Conservation (phyloP, 2,113 vertebrate genomes). For the Oryzias woworae region DNA sequence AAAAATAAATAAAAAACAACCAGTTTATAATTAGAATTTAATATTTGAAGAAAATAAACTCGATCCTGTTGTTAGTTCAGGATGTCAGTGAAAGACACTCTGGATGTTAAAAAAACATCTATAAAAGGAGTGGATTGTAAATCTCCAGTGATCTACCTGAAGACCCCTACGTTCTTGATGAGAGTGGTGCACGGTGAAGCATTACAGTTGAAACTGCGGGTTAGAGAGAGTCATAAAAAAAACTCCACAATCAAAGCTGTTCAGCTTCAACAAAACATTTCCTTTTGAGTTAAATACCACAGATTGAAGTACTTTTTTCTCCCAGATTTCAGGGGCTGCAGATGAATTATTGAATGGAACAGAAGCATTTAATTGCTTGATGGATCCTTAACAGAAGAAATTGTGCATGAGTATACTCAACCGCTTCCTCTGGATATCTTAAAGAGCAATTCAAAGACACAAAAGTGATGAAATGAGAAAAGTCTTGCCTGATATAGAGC, state of each 20-base stretch:
- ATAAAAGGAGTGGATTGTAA: too few relatives aligned
- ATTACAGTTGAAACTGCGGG: neutral
- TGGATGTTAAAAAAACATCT: too few relatives aligned
- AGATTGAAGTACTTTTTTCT: neutral
- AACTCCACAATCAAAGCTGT: slow-evolving; percentile 23
- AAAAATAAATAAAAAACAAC: too few relatives aligned
- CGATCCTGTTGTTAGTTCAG: too few relatives aligned
- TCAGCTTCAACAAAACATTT: neutral
- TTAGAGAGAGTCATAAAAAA: neutral
- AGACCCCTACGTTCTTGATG: neutral
- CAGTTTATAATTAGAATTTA: too few relatives aligned
- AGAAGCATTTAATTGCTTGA: slow-evolving; percentile 15
- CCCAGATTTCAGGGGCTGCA: neutral
- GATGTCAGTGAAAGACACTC: too few relatives aligned
- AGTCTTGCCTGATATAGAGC: slow-evolving; percentile 51
- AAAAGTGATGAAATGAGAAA: slow-evolving; percentile 65
- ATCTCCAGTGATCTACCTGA: too few relatives aligned
- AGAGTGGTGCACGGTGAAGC: slow-evolving; percentile 22
- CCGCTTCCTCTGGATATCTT: slow-evolving; percentile 37
- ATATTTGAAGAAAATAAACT: too few relatives aligned
- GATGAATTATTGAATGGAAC: neutral
- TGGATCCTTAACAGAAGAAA: slow-evolving; percentile 8
- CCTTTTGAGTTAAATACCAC: slow-evolving; percentile 11
- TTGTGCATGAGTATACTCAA: slow-evolving; percentile 24
- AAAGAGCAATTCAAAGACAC: slow-evolving; percentile 57